Evolutionary conservation across 2,888 invertebrate species (phyloP).

Genomic region (Zootermopsis nevadensis): DNA sequence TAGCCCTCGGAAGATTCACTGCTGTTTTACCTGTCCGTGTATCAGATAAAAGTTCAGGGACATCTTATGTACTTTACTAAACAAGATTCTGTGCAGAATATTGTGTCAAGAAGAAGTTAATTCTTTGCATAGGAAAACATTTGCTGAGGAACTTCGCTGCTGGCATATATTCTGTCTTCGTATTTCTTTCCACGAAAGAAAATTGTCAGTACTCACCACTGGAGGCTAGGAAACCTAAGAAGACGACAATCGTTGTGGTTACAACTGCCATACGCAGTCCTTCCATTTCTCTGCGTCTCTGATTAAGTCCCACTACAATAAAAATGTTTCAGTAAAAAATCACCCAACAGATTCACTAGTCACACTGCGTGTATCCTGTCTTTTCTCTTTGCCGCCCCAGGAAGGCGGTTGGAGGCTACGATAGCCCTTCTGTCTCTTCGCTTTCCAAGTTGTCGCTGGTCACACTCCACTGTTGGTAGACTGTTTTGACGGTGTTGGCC

Average conservation of each 20-base stretch:
- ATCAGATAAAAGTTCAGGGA: too few relatives aligned
- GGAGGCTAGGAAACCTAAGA: conserved; percentile 47
- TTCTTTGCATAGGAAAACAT: not conserved
- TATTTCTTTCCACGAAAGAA: not conserved
- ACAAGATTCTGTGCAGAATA: too few relatives aligned
- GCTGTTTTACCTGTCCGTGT: too few relatives aligned
- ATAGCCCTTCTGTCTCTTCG: not conserved
- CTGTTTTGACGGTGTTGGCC: not conserved
- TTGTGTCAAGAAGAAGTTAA: not conserved
- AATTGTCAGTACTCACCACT: conserved; percentile 42
- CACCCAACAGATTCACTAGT: not conserved
- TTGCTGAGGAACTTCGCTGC: not conserved
- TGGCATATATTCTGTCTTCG: not conserved
- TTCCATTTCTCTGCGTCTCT: conserved; percentile 41
- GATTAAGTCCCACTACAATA: conserved; percentile 1
- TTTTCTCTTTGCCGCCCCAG: not conserved
- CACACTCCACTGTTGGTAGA: not conserved
- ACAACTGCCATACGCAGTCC: conserved; percentile 46
- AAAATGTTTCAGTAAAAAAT: not conserved
- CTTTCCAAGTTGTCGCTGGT: not conserved
- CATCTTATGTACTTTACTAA: too few relatives aligned
- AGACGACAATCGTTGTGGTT: conserved; percentile 39
- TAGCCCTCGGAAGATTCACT: too few relatives aligned
- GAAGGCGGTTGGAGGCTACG: not conserved
- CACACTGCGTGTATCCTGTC: not conserved